Conservation (phyloP, 37 sponge, comb jelly and placozoan genomes). For the Ephydatia muelleri region DNA sequence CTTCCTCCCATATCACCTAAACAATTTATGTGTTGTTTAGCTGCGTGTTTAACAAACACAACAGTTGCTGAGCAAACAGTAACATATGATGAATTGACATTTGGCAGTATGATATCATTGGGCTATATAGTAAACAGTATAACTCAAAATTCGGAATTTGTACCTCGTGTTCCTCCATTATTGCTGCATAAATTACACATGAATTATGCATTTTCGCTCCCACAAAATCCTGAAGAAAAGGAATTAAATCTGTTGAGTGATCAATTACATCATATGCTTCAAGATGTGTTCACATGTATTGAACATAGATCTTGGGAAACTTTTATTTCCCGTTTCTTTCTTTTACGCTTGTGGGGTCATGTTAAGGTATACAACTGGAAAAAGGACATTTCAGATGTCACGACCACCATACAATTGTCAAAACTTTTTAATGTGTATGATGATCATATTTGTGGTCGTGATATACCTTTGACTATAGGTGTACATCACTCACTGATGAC, state of each 20-base stretch:
- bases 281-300: not conserved
- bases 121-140: conserved; percentile 1
- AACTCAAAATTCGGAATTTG: not conserved
- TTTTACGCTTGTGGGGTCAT: not conserved
- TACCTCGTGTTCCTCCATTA: not conserved
- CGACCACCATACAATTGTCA: not conserved
- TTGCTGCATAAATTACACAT: not conserved
- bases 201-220: no score
- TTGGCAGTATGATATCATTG: not conserved
- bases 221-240: not conserved
- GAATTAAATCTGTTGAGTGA: not conserved
- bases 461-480: not conserved
- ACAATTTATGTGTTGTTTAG: not conserved
- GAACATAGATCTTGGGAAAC: conserved; percentile 1
- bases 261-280: not conserved
- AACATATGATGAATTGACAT: not conserved
- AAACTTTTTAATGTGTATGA: not conserved
- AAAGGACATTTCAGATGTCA: not conserved
- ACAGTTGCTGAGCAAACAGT: not conserved
- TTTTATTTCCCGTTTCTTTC: not conserved
- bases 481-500: not conserved
- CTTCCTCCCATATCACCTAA: not conserved
- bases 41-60: not conserved
- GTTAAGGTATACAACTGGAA: not conserved
- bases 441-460: not conserved